Evolutionary conservation across 1,140 invertebrate species (phyloP), one percentile per base, ranked within the genome.

Genomic region (Pseudomyrmex cubaensis): DNA sequence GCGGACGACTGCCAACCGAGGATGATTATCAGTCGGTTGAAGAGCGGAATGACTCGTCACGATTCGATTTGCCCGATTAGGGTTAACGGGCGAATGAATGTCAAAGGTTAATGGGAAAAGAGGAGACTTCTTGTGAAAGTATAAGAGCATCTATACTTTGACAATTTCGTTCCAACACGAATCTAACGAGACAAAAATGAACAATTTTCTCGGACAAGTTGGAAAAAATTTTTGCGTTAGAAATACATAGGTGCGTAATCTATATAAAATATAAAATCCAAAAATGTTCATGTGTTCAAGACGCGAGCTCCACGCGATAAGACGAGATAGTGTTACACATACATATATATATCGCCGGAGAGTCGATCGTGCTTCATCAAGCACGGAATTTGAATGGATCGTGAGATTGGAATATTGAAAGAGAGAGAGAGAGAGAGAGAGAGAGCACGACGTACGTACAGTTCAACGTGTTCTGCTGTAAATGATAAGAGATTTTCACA

Each of bases 381-480:
- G 54, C 54, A 72, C 22, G 76, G 22, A 80, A 80, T 70, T 12
- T 56, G 35, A 77, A 77, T 67, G 46, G 52, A 78, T 78, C 17
- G 63, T 15, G 44, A 70, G 44, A 50, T 70, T 50, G 5, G 66
- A 70, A 20, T 70, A 48, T 78, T 35, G 66, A 80, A 80, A n/a
- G 44, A 80, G 20, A 64, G 54, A 50, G 76, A 50, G 70, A 35
- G 5, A 35, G 35, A 35, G 35, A 35, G 35, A 35, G 35, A 35
- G 35, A 35, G 35, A 35, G 35, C 2, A 5, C 35, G 35, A 35
- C 35, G 2, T 70, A 48, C 12, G 9, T n/a, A 25, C 48, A 25
- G 20, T 70, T 70, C 44, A 59, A 80, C n/a, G 8, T 25, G 50
- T 13, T 78, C 44, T 69, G 13, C n/a, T n/a, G 20, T 59, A 78